Evolutionary conservation across 1,140 invertebrate genomes (phyloP), one percentile per base, ranked within the genome.

Genomic region (Sinella curviseta): DNA sequence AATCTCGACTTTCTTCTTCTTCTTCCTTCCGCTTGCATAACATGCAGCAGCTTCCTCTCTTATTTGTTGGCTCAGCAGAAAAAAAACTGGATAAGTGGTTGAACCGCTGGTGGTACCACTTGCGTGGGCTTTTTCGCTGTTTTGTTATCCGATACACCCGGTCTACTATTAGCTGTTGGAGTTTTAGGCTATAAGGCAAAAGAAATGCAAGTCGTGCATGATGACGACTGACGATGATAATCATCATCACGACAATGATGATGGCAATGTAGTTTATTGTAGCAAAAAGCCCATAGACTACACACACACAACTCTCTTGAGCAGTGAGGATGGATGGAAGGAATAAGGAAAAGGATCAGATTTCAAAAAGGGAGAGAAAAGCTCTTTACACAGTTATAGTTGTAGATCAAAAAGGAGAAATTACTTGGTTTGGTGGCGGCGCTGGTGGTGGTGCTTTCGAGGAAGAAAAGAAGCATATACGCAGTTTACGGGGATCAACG

Each of bases 11-110:
- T n/a, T n/a, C n/a, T n/a, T n/a, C n/a, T n/a, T n/a, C n/a, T n/a
- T n/a, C n/a, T n/a, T n/a, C n/a, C n/a, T n/a, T n/a, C n/a, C n/a
- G n/a, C n/a, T n/a, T n/a, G n/a, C n/a, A n/a, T n/a, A n/a, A n/a
- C n/a, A n/a, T n/a, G n/a, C n/a, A n/a, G n/a, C 39, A 26, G 57
- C 24, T 17, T 60, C 57, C 14, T 26, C 4, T 60, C 12, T 12
- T 12, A 60, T 12, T 60, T 60, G 57, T 26, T 60, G 31, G 24
- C 65, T 70, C 65, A 70, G 65, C 65, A 70, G 31, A 70, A 70
- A 70, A 60, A 70, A 70, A 16, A 31, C 39, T 8, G 39, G 39
- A 48, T 48, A 48, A 48, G 39, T 48, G 39, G 39, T 48, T 48
- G 39, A 48, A 48, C 39, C 39, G 39, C 8, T 48, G 39, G 8